phyloP scores from a whole-genome alignment of 2,888 invertebrate species.

The Cylindroiulus punctatus region DNA sequence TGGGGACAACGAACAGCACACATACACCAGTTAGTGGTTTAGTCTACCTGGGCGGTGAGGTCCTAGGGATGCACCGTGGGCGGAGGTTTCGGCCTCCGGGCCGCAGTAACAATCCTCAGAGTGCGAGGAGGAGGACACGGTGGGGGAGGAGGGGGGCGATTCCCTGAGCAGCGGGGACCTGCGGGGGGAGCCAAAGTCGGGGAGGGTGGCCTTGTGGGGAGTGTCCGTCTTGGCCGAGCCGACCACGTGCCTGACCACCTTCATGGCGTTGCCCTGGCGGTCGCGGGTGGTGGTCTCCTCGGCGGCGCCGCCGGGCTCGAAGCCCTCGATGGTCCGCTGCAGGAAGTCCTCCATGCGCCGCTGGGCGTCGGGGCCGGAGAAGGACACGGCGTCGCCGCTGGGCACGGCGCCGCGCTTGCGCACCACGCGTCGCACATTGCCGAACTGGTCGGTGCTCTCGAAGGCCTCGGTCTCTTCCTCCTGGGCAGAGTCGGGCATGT shows the following conservation, averaged over 20 bases:
- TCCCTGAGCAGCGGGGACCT: conserved; percentile 44
- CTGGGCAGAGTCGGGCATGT: conserved; percentile 11
- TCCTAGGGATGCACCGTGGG: conserved; percentile 58
- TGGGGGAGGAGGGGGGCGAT: conserved; percentile 58
- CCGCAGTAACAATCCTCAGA: conserved; percentile 60
- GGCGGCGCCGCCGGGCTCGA: conserved; percentile 54
- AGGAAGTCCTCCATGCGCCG: conserved; percentile 69
- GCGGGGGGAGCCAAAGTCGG: conserved; percentile 53
- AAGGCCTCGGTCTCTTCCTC: conserved; percentile 60
- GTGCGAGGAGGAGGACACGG: conserved; percentile 59
- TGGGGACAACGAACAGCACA: conserved; percentile 32
- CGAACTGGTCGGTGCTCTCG: conserved; percentile 60
- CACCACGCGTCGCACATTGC: conserved; percentile 57
- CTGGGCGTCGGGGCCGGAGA: conserved; percentile 70
- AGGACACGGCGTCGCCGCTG: conserved; percentile 69
- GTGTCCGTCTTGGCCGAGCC: conserved; percentile 27
- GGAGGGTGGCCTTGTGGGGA: conserved; percentile 22
- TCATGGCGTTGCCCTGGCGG: conserved; percentile 57
- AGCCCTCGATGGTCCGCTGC: conserved; percentile 62
- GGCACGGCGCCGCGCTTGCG: conserved; percentile 61
- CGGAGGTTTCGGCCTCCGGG: conserved; percentile 58
- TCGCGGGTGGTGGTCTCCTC: conserved; percentile 55
- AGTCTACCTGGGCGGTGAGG: conserved; percentile 59
- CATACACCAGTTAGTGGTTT: conserved; percentile 54
- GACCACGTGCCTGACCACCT: conserved; percentile 57